Evolutionary conservation across 2,888 invertebrate genomes (phyloP), one percentile per base, ranked within the genome.

Genomic region (Idaea aversata): DNA sequence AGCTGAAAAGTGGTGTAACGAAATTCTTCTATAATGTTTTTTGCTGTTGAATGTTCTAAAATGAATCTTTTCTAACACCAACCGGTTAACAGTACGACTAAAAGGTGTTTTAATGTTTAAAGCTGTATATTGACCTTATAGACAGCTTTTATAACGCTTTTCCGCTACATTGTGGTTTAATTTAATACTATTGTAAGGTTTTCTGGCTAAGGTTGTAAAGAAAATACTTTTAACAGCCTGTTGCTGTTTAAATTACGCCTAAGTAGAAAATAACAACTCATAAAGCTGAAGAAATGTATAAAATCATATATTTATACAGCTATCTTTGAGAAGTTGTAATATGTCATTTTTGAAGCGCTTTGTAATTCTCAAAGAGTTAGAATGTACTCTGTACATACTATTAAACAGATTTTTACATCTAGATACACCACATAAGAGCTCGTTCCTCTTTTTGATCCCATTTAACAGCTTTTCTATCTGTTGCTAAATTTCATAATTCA

Each of bases 321-420:
- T 58, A 15, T 61, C 15, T 34, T 15, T 57, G 5, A n/a, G 15
- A 47, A 34, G 5, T n/a, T 36, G 4, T 15, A 35, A 15, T 34
- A 60, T 15, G 13, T 15, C 38, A 16, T 58, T 35, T 64, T 5
- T 10, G 15, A 15, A 62, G 15, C 62, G 61, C 63, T 63, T 63
- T 60, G 64, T 25, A 25, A 25, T 25, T 25, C 25, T 25, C 3
- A 25, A 25, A 25, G 25, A 25, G 65, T n/a, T 64, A 25, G 36
- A 34, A 6, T 5, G 5, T 25, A 62, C 63, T 13, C 74, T 94
- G 94, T 93, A 93, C 69, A 72, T 94, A 60, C 36, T 10, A 85
- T 89, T 13, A 93, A 93, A 57, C 81, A 93, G 0, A 94, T 94
- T 0, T 94, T 87, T 70, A 85, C 86, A 0, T 88, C 91, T 68